Percentiles rank a stretch among this genome's conserved stretches.
phyloP scores from a whole-genome alignment of 2,797 vertebrate species.

The Karalla daura region DNA sequence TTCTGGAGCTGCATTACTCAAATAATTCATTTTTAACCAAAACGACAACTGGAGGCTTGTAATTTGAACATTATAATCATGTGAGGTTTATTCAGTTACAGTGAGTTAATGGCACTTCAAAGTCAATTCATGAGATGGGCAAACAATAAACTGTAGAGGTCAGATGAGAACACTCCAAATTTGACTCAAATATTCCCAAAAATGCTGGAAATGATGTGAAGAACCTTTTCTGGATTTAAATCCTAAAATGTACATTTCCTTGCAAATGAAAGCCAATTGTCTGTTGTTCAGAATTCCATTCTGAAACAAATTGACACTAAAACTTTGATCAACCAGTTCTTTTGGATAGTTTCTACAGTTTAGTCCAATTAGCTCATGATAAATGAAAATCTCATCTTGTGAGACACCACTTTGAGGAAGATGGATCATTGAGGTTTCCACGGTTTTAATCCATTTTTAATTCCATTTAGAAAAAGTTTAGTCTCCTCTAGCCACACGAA shows the following conservation, averaged over 20 bases:
- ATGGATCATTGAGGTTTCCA: too few relatives aligned
- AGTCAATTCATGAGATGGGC: neutral
- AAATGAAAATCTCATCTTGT: too few relatives aligned
- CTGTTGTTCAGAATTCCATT: too few relatives aligned
- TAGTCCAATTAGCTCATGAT: too few relatives aligned
- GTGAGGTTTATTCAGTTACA: constrained; percentile 14
- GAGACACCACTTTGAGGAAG: too few relatives aligned
- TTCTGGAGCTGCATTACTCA: constrained; percentile 19
- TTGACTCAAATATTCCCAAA: neutral
- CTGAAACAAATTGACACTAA: too few relatives aligned
- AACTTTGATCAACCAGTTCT: too few relatives aligned
- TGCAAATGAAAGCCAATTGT: too few relatives aligned
- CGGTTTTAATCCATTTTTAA: too few relatives aligned
- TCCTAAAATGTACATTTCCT: neutral
- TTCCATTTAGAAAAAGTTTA: too few relatives aligned
- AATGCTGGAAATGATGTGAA: neutral
- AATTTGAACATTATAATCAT: constrained; percentile 35
- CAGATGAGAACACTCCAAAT: neutral
- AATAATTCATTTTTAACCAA: constrained; percentile 30
- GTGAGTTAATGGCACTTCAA: neutral
- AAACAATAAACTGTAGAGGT: constrained; percentile 1
- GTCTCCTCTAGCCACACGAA: too few relatives aligned
- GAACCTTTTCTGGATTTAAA: constrained; percentile 1
- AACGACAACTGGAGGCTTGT: constrained; percentile 25
- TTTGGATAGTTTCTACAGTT: too few relatives aligned